Percentiles rank a stretch among this genome's conserved stretches.
Evolutionary conservation across 2,797 vertebrate species (phyloP).

Genomic region (Pseudochirops corinnae): DNA sequence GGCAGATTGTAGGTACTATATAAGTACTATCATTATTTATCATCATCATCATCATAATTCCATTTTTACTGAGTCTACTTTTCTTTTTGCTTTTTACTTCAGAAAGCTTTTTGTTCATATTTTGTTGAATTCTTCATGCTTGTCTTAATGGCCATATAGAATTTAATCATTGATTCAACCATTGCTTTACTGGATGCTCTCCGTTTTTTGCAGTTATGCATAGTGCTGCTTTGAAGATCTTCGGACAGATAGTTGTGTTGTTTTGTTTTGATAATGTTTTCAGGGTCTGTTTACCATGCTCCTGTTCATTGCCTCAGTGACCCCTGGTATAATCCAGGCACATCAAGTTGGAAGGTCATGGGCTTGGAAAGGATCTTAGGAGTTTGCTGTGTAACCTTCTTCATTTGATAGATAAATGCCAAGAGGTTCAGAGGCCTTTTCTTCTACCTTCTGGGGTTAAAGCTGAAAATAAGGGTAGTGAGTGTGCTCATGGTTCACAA

Average conservation of each 20-base stretch:
- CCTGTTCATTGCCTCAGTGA: not conserved
- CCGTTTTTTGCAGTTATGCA: not conserved
- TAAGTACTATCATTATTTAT: not conserved
- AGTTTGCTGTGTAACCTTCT: not conserved
- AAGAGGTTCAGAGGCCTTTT: conserved; percentile 4
- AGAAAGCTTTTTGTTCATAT: not conserved
- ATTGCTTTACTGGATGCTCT: not conserved
- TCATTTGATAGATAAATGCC: conserved; percentile 3
- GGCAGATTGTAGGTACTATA: not conserved
- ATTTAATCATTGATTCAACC: not conserved
- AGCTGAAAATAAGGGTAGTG: not conserved
- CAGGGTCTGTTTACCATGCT: not conserved
- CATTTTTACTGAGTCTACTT: not conserved
- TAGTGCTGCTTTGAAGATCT: not conserved
- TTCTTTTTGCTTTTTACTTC: not conserved
- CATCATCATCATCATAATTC: not conserved
- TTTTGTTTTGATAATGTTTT: not conserved
- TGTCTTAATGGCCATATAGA: not conserved
- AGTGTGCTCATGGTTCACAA: not conserved
- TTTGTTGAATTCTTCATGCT: not conserved
- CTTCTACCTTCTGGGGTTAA: not conserved
- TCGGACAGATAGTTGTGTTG: not conserved
- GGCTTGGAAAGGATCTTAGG: not conserved
- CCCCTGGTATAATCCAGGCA: not conserved
- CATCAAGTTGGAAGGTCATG: not conserved